Evolutionary conservation across 2,797 vertebrate species (phyloP).

Genomic region (Mormyrus proboscirostris): DNA sequence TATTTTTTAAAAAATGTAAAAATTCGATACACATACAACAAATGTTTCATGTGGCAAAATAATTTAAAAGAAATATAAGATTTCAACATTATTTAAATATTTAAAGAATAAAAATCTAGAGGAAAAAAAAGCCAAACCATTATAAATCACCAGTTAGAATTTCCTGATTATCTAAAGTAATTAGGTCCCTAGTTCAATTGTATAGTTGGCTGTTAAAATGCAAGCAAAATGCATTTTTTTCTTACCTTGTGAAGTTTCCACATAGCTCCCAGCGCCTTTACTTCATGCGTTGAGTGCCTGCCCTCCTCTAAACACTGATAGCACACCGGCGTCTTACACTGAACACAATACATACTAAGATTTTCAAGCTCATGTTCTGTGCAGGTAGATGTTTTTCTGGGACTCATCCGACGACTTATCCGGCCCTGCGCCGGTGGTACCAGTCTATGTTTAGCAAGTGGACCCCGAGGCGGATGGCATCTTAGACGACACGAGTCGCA

Average conservation of each 20-base stretch:
- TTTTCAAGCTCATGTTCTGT: constrained; percentile 98
- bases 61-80: background rate
- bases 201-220: background rate
- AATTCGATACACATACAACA: background rate
- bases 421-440: constrained; percentile 91
- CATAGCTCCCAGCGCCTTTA: constrained; percentile 95
- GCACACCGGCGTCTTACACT: constrained; percentile 90
- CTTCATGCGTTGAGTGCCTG: constrained; percentile 88
- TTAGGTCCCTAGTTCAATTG: background rate
- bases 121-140: background rate
- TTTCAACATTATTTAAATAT: background rate
- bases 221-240: background rate
- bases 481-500: constrained; percentile 93
- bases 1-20: background rate
- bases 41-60: background rate
- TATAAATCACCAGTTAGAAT: background rate
- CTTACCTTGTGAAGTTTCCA: constrained; percentile 98
- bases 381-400: constrained; percentile 91
- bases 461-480: constrained; percentile 90
- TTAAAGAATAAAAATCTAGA: background rate
- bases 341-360: constrained; percentile 98
- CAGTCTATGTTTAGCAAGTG: constrained; percentile 90
- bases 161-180: background rate
- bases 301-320: constrained; percentile 97
- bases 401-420: constrained; percentile 80